Base-by-base conservation (phyloP, 35 echinoderm and acorn worm genomes). In the Apostichopus japonicus region DNA sequence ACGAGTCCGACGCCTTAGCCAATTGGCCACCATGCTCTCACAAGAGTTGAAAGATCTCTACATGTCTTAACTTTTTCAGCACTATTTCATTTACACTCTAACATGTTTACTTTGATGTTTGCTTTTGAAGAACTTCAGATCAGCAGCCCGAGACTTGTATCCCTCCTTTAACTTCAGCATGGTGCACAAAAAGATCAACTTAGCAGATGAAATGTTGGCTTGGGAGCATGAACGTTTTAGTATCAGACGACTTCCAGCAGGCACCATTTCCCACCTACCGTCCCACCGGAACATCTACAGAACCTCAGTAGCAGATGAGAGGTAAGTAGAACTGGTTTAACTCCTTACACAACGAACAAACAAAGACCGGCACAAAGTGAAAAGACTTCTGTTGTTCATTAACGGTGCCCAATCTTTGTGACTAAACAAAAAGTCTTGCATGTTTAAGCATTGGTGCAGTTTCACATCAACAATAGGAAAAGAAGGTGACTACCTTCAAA, bases 181-280 rank as follows among this genome's bases (percentile, higher is more conserved):
- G 95, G 88, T 96, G 5, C 97, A 98, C 77, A 98, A 98, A 92
- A 95, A 95, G 61, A 98, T 98, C 21, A 98, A 98, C 93, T 53
- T 98, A 44, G 97, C 95, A 51, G 97, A 98, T 59, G 97, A 98
- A 78, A 93, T 96, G 87, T 90, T 98, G 87, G 95, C 97, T 0
- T 98, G 97, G 97, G 97, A 98, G 63, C 97, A 98, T 65, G 97
- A 98, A 81, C 80, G 97, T 56, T 98, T 98, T 67, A 98, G 97
- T 63, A 98, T 98, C 79, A 90, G 93, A 5, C 71, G 95, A 70
- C 80, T 98, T 56, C 93, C 97, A 14, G 97, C 97, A 25, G 95
- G 93, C 19, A 96, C 95, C 10, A 33, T 98, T 1, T 98, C 97
- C 3, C 94, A 96, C 77, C 91, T 96, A 16, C 21, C 88, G 8